phyloP scores from a whole-genome alignment of 1,140 invertebrate species.

The Pygmarrhopalites habei region DNA sequence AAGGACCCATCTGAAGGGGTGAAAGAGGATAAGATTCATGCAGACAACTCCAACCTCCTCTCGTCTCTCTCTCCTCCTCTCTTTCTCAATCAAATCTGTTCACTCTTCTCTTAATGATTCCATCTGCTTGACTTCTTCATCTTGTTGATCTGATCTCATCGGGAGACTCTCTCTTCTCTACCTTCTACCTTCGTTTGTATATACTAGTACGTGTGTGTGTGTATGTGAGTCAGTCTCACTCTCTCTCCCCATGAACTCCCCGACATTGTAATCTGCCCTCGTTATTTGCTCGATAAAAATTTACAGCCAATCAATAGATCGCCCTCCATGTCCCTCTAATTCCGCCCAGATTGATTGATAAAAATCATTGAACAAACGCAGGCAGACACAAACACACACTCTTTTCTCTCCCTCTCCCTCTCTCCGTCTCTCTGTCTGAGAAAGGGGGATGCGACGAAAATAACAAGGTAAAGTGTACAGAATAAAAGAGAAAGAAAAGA shows the following conservation, averaged over 20 bases:
- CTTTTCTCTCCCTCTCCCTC: no score
- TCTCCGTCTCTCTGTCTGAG: no score
- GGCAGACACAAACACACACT: no score
- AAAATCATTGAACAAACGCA: no score
- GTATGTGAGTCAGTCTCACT: no score
- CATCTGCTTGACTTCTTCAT: slow-evolving; percentile 11
- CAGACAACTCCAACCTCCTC: background rate
- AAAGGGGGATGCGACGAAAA: no score
- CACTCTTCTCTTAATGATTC: slow-evolving; percentile 1
- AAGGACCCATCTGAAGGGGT: no score
- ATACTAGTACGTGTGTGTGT: no score
- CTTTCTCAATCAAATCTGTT: slow-evolving; percentile 14
- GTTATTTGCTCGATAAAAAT: slow-evolving; percentile 7
- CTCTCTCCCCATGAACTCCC: no score
- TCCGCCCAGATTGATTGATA: background rate
- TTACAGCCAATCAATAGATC: slow-evolving; percentile 7
- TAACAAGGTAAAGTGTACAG: no score
- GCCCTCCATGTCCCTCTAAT: background rate
- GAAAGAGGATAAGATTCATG: background rate
- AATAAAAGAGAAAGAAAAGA: no score
- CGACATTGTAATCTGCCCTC: background rate
- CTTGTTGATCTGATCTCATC: background rate
- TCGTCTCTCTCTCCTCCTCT: background rate
- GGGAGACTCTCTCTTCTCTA: background rate
- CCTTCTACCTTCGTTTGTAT: background rate